phyloP scores from a whole-genome alignment of 1,140 invertebrate genomes.

The Drosophila mayri region DNA sequence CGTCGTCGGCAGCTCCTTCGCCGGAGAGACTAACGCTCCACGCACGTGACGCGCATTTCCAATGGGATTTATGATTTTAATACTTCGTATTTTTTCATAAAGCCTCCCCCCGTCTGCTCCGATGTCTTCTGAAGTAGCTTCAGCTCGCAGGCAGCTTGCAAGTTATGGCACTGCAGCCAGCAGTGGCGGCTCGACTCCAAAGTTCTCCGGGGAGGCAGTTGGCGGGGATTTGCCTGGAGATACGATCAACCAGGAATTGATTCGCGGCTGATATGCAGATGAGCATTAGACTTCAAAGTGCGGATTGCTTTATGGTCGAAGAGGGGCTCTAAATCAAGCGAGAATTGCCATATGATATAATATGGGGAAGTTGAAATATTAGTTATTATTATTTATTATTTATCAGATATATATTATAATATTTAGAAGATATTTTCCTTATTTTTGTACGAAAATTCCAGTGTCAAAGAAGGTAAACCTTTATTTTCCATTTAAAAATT shows the following conservation, averaged over 20 bases:
- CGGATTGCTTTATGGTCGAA: conserved; percentile 9
- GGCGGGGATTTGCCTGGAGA: not conserved
- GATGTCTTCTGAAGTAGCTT: conserved; percentile 49
- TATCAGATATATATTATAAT: no score
- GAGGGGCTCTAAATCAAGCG: conserved; percentile 2
- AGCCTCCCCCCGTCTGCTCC: conserved; percentile 33
- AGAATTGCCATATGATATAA: no score
- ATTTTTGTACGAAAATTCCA: no score
- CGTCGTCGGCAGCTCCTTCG: conserved; percentile 72
- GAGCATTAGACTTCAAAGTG: conserved; percentile 39
- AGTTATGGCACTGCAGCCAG: conserved; percentile 43
- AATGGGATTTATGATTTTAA: conserved; percentile 82
- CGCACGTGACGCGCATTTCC: conserved; percentile 80
- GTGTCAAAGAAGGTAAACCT: no score
- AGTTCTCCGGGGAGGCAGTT: conserved; percentile 9
- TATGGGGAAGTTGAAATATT: not conserved
- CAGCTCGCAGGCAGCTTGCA: conserved; percentile 27
- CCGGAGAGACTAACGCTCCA: conserved; percentile 73
- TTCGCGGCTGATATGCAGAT: conserved; percentile 42
- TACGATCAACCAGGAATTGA: conserved; percentile 39
- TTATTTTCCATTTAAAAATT: no score
- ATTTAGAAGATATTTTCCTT: no score
- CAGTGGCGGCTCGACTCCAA: conserved; percentile 15
- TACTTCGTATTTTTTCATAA: conserved; percentile 83
- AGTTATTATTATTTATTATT: no score